Evolutionary conservation across 2,797 vertebrate genomes (phyloP), one percentile per base, ranked within the genome.

Genomic region (Oceanodroma leucorhoa): DNA sequence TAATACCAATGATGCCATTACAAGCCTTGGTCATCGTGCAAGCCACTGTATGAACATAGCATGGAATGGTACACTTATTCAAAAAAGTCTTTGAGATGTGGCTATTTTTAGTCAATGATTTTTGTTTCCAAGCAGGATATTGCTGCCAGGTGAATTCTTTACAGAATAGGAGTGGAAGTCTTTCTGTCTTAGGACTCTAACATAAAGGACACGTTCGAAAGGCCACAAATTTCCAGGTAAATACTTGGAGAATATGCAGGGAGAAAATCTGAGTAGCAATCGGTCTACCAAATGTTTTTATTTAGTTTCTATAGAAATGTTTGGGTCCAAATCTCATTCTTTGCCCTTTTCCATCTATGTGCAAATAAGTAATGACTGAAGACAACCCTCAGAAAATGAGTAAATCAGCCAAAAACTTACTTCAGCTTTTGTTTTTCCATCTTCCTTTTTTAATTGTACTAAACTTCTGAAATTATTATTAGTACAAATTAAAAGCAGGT

Each of bases 21-120:
- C 7, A 66, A 80, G 6, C 4, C 17, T 51, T 48, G 30, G 8
- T 36, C 19, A 43, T 51, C 23, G 27, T 70, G 6, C 15, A 89
- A 48, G 40, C 5, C 24, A 27, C 17, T 30, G 14, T n/a, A 58
- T 0, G 0, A 57, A 5, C 8, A 27, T 5, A 55, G 1, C 6
- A 11, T 1, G 1, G 41, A 87, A 89, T 48, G 15, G 64, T 11
- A n/a, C 3, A 32, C 0, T 62, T 73, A 51, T 21, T 89, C n/a
- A 66, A 85, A 93, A 75, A 11, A 6, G 5, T 16, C n/a, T 60
- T 82, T 88, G 24, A 66, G 38, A 55, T 67, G 13, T 46, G 5
- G 11, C 38, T 73, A 77, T 53, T 57, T 89, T 77, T 45, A 58
- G 24, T 30, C 11, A 65, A 27, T 32, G 1, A 10, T 50, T 75